Evolutionary conservation across 2,888 invertebrate genomes (phyloP), one percentile per base, ranked within the genome.

Genomic region (Dioctria rufipes): DNA sequence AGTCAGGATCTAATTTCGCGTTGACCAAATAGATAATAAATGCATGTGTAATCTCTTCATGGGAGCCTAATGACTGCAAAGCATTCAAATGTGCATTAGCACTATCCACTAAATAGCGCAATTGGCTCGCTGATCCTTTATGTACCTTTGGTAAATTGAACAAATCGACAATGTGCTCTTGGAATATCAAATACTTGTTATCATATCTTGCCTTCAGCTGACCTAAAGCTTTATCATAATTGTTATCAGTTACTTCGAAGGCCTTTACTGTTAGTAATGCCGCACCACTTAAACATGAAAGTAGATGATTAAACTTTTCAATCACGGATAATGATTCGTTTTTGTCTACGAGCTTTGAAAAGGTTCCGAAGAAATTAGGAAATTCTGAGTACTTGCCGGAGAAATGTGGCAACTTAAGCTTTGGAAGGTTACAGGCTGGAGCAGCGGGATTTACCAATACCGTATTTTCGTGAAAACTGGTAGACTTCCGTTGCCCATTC

Each of bases 321-420:
- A 58, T 58, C 8, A 4, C 4, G 3, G 58, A 9, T 11, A 58
- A 58, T 5, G 58, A 9, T 58, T 5, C 6, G 11, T 58, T 11
- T 5, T 5, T 4, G 11, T 58, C 58, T 4, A 58, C 58, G 4
- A 58, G 58, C 11, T 58, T 58, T 4, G 58, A 5, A 58, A 8
- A 58, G 9, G 11, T 3, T 4, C 58, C 11, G 13, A 9, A 13
- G 11, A 58, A 58, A 11, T 58, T 58, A 5, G 58, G 11, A 11
- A 58, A 58, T 4, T 58, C 58, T 13, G 58, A 5, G 11, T 11
- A 58, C 11, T 58, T 58, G n/a, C 11, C 58, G 11, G 58, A 5
- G 13, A 58, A 58, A 11, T 58, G 58, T 13, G 58, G 58, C n/a
- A n/a, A n/a, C n/a, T n/a, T n/a, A n/a, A n/a, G n/a, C 58, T 58